These are phyloP conservation scores for Dilophus febrilis DNA, from an alignment of 2,888 invertebrate species.

Conservation along the genomic window DNA sequence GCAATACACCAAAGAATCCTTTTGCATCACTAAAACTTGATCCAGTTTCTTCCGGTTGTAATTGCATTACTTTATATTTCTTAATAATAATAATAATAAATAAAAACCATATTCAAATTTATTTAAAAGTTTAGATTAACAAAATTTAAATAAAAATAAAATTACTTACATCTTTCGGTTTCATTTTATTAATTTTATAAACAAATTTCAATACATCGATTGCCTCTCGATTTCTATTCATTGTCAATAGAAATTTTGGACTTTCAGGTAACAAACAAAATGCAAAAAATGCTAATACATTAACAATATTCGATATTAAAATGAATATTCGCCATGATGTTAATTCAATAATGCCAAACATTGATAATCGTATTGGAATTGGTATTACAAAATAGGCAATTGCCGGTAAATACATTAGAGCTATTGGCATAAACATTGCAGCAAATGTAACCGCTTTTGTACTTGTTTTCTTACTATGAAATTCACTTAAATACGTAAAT, in stretches of 20 bases:
- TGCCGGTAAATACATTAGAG: constrained; percentile 41
- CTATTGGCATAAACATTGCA: constrained; percentile 37
- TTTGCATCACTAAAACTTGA: constrained; percentile 19
- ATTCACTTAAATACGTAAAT: constrained; percentile 42
- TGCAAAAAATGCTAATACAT: neutral
- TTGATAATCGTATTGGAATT: constrained; percentile 29
- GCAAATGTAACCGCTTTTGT: constrained; percentile 38
- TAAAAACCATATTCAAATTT: too few species aligned
- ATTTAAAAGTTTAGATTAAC: too few species aligned
- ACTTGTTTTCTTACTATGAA: constrained; percentile 33
- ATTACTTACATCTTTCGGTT: neutral
- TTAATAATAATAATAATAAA: too few species aligned
- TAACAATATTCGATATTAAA: too few species aligned
- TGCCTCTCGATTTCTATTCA: constrained; percentile 35
- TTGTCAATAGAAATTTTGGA: constrained; percentile 25
- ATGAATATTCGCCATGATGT: constrained; percentile 43
- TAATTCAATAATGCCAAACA: constrained; percentile 35
- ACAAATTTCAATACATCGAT: constrained; percentile 35
- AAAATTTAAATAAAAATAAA: too few species aligned
- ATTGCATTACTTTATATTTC: too few species aligned
- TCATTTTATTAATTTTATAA: neutral
- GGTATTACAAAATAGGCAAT: constrained; percentile 55
- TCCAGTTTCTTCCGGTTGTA: constrained; percentile 14
- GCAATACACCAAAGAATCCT: constrained; percentile 17
- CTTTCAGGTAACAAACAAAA: constrained; percentile 9